These are phyloP conservation scores for Neopipo cinnamomea DNA, from an alignment of 2,113 vertebrate species.

Conservation along the genomic window DNA sequence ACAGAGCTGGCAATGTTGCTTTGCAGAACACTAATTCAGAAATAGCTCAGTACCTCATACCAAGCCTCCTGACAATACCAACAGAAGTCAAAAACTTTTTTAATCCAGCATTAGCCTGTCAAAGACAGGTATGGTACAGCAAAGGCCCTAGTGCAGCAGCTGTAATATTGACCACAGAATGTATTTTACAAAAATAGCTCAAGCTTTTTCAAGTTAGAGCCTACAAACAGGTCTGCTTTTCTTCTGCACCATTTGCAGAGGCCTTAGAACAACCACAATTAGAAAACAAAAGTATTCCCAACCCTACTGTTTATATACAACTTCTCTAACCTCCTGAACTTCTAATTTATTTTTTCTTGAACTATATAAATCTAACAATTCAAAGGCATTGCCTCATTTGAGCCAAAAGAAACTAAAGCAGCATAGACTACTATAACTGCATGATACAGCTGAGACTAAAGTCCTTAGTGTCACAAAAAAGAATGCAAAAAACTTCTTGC, in stretches of 20 bases:
- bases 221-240: background rate
- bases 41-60: background rate
- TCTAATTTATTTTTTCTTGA: background rate
- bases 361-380: background rate
- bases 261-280: background rate
- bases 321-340: background rate
- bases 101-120: background rate
- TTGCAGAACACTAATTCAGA: background rate
- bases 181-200: background rate
- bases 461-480: background rate
- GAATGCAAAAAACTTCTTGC: background rate
- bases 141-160: background rate
- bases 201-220: background rate
- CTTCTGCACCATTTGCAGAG: background rate
- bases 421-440: background rate
- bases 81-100: background rate
- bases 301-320: background rate
- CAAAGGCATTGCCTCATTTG: background rate
- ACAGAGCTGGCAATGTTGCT: background rate
- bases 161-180: background rate
- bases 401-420: background rate
- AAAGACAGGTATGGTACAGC: background rate
- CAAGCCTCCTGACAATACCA: background rate
- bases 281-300: background rate
- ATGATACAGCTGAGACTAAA: background rate